Base-by-base conservation (phyloP, 2,888 invertebrate genomes). In the Ophion slaviceki region DNA sequence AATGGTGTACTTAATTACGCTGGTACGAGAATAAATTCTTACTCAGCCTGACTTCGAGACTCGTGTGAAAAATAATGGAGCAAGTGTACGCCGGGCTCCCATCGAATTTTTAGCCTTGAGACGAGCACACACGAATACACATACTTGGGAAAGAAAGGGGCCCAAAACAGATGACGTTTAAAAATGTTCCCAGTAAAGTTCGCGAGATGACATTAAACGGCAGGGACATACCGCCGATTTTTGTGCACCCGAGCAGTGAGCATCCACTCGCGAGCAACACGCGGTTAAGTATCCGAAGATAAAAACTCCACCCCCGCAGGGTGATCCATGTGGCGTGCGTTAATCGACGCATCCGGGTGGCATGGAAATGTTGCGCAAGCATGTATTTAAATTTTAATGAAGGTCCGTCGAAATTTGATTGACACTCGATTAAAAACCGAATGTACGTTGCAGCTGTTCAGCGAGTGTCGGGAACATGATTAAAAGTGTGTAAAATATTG, bases 171-270 rank as follows among this genome's bases (percentile, higher is more conserved):
- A 40, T 8, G 40, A 75, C 17, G 47, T 81, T 61, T 17, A 40
- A 24, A 32, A 28, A n/a, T 36, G 24, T 36, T 32, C 45, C 40
- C 11, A 7, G 45, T 20, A 36, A 11, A 70, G 8, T 67, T 74
- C 36, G 24, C 67, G 80, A 82, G 17, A 80, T 82, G 82, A 76
- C 71, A 40, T 62, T 76, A 40, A 76, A 82, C 66, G 71, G 77
- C 40, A 32, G 70, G 45, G 74, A 66, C 36, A 75, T 64, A 11
- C 74, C 45, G 66, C 47, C 71, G 8, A 76, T 80, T 79, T 82
- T 77, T 61, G 80, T 40, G 40, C 40, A 8, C 1, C 40, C 40
- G 40, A 40, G 40, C 7, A 40, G 40, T 40, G 40, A 40, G 47
- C 47, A 14, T 14, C 1, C 47, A 47, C 14, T 6, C 10, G 14